Percentiles rank a stretch among this genome's conserved stretches.
Conservation (phyloP, 2,888 invertebrate genomes). For the Nymphalis c-album region DNA sequence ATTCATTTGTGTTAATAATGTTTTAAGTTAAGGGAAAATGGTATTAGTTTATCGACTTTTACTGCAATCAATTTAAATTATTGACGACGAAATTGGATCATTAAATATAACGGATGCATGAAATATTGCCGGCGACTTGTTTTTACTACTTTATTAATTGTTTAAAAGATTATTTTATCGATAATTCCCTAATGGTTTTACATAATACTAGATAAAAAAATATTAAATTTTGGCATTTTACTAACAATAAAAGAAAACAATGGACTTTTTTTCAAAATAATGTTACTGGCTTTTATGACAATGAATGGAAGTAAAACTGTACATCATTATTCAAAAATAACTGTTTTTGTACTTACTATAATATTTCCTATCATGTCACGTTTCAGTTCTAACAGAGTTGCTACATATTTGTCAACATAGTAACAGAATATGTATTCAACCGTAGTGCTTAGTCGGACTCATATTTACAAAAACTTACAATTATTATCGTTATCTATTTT, state of each 20-base stretch:
- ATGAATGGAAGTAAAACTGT: background rate
- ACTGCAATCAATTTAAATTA: too few relatives aligned
- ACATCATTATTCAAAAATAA: conserved; percentile 41
- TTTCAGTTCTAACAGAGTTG: conserved; percentile 58
- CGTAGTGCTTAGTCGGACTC: conserved; percentile 52
- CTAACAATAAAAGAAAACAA: too few relatives aligned
- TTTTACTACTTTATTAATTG: too few relatives aligned
- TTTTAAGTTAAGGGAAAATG: too few relatives aligned
- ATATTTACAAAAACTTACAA: conserved; percentile 38
- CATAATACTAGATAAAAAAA: too few relatives aligned
- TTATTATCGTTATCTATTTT: conserved; percentile 39
- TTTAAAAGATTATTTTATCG: too few relatives aligned
- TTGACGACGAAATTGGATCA: too few relatives aligned
- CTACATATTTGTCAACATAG: conserved; percentile 73
- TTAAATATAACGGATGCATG: background rate
- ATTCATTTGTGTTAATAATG: too few relatives aligned
- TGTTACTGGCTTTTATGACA: background rate
- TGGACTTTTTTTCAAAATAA: too few relatives aligned
- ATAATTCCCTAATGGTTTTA: too few relatives aligned
- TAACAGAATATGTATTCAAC: conserved; percentile 75
- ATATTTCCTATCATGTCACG: conserved; percentile 42
- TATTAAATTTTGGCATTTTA: too few relatives aligned
- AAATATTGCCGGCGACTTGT: background rate
- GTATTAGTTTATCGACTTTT: too few relatives aligned
- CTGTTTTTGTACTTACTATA: conserved; percentile 40